These are phyloP conservation scores for Dendronephthya gigantea DNA, from an alignment of 64 coral and sea anemone genomes.

Conservation along the genomic window DNA sequence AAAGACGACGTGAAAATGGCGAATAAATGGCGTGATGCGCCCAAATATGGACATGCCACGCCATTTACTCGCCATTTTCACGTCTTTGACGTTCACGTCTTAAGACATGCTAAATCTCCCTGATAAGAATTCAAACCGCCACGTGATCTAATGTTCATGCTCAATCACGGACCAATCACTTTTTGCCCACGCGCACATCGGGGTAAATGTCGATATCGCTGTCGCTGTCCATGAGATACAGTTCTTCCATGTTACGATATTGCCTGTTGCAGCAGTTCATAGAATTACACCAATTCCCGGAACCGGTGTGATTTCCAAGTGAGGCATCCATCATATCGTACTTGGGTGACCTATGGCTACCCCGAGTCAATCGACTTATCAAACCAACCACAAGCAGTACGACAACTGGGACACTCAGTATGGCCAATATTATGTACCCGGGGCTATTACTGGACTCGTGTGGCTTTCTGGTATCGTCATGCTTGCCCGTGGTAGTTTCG, in stretches of 20 bases:
- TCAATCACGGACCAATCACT: background rate
- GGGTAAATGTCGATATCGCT: background rate
- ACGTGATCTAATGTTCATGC: background rate
- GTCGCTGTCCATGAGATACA: slow-evolving; percentile 9
- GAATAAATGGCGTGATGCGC: too few species aligned
- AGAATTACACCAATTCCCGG: background rate
- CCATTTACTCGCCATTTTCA: too few species aligned
- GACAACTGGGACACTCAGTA: background rate
- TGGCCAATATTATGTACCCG: background rate
- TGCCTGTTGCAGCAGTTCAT: background rate
- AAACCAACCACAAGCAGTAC: background rate
- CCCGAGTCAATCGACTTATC: background rate
- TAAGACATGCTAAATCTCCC: too few species aligned
- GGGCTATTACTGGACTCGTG: background rate
- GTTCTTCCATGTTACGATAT: slow-evolving; percentile 9
- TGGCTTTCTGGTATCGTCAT: background rate
- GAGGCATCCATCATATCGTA: slow-evolving; percentile 1
- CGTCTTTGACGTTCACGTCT: too few species aligned
- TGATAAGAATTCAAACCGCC: background rate
- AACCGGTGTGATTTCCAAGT: background rate
- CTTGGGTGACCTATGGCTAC: background rate
- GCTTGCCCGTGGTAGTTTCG: background rate
- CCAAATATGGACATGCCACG: too few species aligned
- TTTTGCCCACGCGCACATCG: background rate
- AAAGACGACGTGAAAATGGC: too few species aligned